phyloP scores from a whole-genome alignment of 2,113 vertebrate species.

The Elgaria multicarinata region DNA sequence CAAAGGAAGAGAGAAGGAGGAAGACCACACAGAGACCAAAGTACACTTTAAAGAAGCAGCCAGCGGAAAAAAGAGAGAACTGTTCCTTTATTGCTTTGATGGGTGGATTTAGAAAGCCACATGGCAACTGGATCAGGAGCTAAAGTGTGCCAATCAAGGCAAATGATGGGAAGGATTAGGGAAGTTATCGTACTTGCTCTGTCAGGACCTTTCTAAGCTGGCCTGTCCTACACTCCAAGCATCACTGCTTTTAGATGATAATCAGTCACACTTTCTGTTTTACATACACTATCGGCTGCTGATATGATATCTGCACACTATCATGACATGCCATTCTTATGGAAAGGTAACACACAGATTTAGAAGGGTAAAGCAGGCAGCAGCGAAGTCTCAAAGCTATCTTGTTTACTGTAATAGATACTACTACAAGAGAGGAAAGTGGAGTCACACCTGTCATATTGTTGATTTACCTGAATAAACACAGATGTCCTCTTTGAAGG shows the following conservation, averaged over 20 bases:
- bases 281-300: neutral
- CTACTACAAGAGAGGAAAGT: neutral
- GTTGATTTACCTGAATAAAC: slow-evolving; percentile 91
- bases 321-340: neutral
- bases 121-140: neutral
- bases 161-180: neutral
- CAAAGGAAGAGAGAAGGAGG: neutral
- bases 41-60: neutral
- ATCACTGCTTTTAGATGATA: neutral
- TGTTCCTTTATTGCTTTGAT: neutral
- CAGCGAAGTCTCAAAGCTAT: neutral
- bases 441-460: neutral
- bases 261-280: neutral
- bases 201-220: neutral
- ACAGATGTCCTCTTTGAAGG: slow-evolving; percentile 95
- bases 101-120: too few relatives aligned
- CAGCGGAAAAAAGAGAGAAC: neutral
- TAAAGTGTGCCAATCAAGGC: neutral
- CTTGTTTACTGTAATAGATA: neutral
- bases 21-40: neutral
- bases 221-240: neutral
- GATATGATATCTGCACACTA: neutral
- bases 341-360: neutral
- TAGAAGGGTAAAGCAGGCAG: neutral
- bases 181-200: neutral